Evolutionary conservation across 2,888 invertebrate species (phyloP), one percentile per base, ranked within the genome.

Genomic region (Petrophora chlorosata): DNA sequence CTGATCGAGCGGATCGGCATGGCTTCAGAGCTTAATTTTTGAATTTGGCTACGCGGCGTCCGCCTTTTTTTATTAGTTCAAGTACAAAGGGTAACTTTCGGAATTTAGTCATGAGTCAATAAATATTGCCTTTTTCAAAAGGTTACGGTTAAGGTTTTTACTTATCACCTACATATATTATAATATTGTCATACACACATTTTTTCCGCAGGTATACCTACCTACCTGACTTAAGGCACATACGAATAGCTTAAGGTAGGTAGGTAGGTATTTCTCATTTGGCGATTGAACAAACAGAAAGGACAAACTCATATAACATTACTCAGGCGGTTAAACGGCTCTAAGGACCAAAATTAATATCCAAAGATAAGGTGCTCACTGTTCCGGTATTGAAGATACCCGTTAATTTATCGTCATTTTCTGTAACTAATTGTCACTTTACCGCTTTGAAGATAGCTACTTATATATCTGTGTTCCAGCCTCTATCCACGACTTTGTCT

Each of bases 361-460:
- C 43, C 43, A 3, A 35, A 40, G 43, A 50, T 56, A 47, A 47
- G 47, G 33, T 49, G 48, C 35, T 36, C 46, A 16, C 30, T 26
- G 38, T 41, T 43, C 39, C 40, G 32, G 49, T 52, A 52, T 45
- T 50, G 50, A 39, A 56, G 53, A 52, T 52, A 46, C 23, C 36
- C 41, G 26, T 30, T 56, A 48, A 56, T 56, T 53, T 45, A 53
- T 56, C 44, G 30, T 35, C 46, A 39, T 42, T 50, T 47, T 47
- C 41, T 32, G 42, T 41, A 51, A 48, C 39, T 44, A 49, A 48
- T 42, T 40, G 38, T 40, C 25, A 25, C 36, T 41, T 33, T 26
- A 43, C 19, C 30, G 40, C 32, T 41, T 15, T 8, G 10, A 9
- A 40, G 32, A n/a, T 7, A 28, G 30, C 34, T 39, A 5, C 12